Percentiles rank a stretch among this genome's conserved stretches.
Conservation (phyloP, 2,888 invertebrate species). For the Ernsta delagoae region DNA sequence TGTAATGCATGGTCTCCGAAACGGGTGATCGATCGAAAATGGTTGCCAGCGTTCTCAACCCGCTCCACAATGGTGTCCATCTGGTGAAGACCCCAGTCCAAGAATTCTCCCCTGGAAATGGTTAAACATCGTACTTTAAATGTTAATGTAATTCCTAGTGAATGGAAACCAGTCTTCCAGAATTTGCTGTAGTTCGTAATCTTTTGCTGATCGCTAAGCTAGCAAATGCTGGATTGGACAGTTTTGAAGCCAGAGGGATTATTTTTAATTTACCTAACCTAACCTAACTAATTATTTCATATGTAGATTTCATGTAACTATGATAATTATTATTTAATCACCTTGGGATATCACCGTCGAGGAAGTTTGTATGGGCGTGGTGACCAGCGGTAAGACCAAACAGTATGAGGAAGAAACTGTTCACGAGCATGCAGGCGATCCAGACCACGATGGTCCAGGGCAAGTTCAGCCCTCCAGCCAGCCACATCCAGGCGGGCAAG, state of each 20-base stretch:
- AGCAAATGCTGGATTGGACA: too few species aligned
- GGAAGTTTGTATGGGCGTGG: slow-evolving; percentile 92
- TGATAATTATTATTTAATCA: slow-evolving; percentile 55
- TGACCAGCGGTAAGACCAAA: slow-evolving; percentile 92
- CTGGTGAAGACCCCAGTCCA: slow-evolving; percentile 92
- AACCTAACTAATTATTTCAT: too few species aligned
- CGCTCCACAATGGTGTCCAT: slow-evolving; percentile 90
- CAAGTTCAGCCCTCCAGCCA: slow-evolving; percentile 61
- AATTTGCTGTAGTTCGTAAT: too few species aligned
- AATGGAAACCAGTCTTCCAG: too few species aligned
- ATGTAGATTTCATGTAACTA: too few species aligned
- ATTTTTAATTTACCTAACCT: too few species aligned
- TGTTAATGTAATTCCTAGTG: too few species aligned
- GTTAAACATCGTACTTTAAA: too few species aligned
- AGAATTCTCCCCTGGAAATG: slow-evolving; percentile 68
- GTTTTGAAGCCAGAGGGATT: too few species aligned
- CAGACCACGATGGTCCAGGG: slow-evolving; percentile 77
- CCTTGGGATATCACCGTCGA: slow-evolving; percentile 91
- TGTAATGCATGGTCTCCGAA: slow-evolving; percentile 93
- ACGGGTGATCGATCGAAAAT: slow-evolving; percentile 88
- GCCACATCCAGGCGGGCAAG: slow-evolving; percentile 74
- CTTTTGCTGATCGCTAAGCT: too few species aligned
- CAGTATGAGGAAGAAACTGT: slow-evolving; percentile 86
- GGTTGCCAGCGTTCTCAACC: slow-evolving; percentile 86
- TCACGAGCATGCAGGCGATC: slow-evolving; percentile 76